A percentile compares a stretch with the other conserved stretches of the same genome.
These are phyloP conservation scores for Euspilapteryx auroguttella DNA, from an alignment of 2,888 invertebrate genomes.

Conservation along the genomic window DNA sequence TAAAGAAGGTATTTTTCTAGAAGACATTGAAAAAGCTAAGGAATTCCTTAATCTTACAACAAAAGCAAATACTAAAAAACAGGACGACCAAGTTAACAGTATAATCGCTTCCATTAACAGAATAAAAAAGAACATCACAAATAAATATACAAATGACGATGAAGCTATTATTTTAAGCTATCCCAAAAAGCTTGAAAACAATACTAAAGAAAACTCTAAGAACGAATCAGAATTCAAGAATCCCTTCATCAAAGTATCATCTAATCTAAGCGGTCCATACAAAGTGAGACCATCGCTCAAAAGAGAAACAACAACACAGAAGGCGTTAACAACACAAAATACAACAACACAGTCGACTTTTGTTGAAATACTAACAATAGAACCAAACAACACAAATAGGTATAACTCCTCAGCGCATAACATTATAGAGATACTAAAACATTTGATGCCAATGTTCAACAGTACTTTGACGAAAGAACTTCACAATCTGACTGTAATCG, in stretches of 20 bases:
- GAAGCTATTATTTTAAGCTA: conserved; percentile 39
- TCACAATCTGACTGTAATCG: conserved; percentile 46
- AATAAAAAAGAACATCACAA: conserved; percentile 38
- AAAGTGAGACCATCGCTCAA: not conserved
- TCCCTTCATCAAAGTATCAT: not conserved
- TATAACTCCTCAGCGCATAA: conserved; percentile 28
- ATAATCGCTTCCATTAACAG: conserved; percentile 47
- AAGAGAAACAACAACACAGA: not conserved
- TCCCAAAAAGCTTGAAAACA: conserved; percentile 24
- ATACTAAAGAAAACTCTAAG: conserved; percentile 7
- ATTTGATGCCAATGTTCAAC: conserved; percentile 47
- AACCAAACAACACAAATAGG: conserved; percentile 30
- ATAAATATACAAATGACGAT: conserved; percentile 21
- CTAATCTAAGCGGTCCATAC: too few species aligned
- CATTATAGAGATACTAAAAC: conserved; percentile 43
- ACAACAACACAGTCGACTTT: conserved; percentile 25
- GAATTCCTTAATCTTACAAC: conserved; percentile 51
- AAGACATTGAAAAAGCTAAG: conserved; percentile 54
- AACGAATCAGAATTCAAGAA: conserved; percentile 4
- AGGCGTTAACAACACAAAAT: conserved; percentile 1
- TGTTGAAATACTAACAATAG: conserved; percentile 40
- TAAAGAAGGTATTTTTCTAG: conserved; percentile 13
- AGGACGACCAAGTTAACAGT: conserved; percentile 37
- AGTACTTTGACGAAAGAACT: conserved; percentile 35
- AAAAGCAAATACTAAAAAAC: conserved; percentile 48